Evolutionary conservation across 2,888 invertebrate species (phyloP).

Genomic region (Chymomyza fuscimana): DNA sequence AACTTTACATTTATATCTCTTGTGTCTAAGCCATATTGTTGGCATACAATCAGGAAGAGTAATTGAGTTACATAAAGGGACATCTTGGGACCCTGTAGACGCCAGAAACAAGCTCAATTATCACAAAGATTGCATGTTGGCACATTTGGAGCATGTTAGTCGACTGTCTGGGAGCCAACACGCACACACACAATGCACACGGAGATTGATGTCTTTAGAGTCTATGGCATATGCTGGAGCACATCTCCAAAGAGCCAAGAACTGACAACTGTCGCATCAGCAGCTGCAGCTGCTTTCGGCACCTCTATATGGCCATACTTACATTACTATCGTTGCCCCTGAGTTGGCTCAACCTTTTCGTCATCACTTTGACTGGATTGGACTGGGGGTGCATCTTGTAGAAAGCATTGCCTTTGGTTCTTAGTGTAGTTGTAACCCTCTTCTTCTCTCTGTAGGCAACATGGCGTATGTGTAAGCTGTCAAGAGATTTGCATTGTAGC

Average conservation of each 20-base stretch:
- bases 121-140: constrained; percentile 4
- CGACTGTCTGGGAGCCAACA: background rate
- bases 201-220: constrained; percentile 7
- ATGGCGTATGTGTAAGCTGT: constrained; percentile 12
- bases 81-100: background rate
- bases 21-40: background rate
- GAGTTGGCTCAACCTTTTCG: background rate
- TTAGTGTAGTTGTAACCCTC: background rate
- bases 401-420: background rate
- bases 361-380: background rate
- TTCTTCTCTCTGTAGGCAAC: background rate
- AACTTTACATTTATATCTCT: background rate
- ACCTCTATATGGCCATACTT: background rate
- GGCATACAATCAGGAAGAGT: background rate
- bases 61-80: background rate
- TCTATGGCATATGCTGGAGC: background rate
- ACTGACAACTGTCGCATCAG: background rate
- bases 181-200: background rate
- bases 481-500: constrained; percentile 11
- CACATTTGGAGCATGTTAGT: constrained; percentile 4
- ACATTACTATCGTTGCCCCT: background rate
- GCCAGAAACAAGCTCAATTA: constrained; percentile 11
- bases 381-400: background rate
- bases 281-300: background rate
- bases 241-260: background rate